These are phyloP conservation scores for Polia nebulosa DNA, from an alignment of 2,888 invertebrate species.

Conservation along the genomic window DNA sequence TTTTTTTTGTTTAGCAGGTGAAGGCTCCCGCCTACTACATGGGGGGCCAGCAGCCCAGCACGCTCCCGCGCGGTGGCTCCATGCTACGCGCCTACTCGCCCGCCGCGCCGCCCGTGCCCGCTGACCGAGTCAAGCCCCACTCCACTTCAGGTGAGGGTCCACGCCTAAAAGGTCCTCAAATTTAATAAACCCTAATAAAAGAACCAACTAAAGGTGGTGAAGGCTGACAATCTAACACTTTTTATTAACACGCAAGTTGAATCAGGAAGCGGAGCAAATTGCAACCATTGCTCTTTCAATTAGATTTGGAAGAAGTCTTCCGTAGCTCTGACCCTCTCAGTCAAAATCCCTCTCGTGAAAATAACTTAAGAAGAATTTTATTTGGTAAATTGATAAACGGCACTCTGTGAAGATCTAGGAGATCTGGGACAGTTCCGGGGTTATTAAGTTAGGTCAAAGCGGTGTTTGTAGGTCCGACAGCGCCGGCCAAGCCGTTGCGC, in stretches of 20 bases:
- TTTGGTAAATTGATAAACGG: neutral
- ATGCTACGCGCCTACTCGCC: conserved; percentile 93
- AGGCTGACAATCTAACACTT: conserved; percentile 18
- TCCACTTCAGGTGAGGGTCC: conserved; percentile 78
- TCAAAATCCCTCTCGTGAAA: conserved; percentile 3
- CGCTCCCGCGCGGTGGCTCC: conserved; percentile 93
- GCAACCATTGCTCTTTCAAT: conserved; percentile 40
- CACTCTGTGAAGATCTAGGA: conserved; percentile 17
- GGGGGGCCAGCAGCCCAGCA: conserved; percentile 91
- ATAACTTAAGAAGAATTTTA: neutral
- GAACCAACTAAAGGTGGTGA: conserved; percentile 18
- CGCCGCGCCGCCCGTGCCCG: conserved; percentile 89
- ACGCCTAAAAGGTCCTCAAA: conserved; percentile 27
- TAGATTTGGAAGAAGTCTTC: conserved; percentile 32
- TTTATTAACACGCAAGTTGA: conserved; percentile 47
- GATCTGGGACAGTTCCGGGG: conserved; percentile 41
- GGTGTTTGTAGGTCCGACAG: conserved; percentile 83
- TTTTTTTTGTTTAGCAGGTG: conserved; percentile 69
- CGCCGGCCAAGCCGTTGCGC: conserved; percentile 84
- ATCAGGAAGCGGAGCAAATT: conserved; percentile 46
- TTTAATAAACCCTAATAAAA: conserved; percentile 38
- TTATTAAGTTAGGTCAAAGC: conserved; percentile 69
- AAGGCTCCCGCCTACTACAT: conserved; percentile 94
- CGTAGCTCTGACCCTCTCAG: neutral
- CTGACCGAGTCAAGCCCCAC: conserved; percentile 90